A percentile compares a stretch with the other conserved stretches of the same genome.
Evolutionary conservation across 2,797 vertebrate species (phyloP).

Genomic region (Myotis daubentonii): DNA sequence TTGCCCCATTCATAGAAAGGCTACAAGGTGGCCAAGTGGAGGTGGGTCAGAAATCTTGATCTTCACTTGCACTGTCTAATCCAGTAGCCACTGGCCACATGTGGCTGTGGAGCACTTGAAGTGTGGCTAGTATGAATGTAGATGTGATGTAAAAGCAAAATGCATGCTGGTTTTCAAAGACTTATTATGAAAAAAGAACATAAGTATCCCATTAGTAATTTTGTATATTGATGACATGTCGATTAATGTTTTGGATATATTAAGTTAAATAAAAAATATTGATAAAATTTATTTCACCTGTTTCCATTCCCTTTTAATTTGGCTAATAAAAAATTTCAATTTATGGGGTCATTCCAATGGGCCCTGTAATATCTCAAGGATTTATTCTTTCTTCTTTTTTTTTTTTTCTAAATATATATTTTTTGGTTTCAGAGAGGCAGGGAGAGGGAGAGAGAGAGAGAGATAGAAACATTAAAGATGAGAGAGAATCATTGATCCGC

Average conservation of each 20-base stretch:
- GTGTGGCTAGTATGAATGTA: neutral
- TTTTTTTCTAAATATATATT: neutral
- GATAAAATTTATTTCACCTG: neutral
- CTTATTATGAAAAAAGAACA: neutral
- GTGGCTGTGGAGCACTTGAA: neutral
- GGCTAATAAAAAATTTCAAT: neutral
- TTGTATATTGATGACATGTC: neutral
- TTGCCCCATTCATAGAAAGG: neutral
- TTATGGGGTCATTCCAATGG: neutral
- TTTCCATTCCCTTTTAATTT: constrained; percentile 20
- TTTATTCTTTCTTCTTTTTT: neutral
- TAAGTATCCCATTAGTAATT: neutral
- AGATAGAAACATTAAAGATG: too few species aligned
- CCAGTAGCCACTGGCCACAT: neutral
- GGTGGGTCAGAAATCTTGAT: neutral
- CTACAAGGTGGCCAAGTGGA: neutral
- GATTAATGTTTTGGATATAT: constrained; percentile 3
- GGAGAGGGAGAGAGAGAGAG: too few species aligned
- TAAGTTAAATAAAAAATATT: neutral
- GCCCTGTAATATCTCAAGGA: neutral
- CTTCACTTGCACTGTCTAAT: neutral
- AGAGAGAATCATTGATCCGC: too few species aligned
- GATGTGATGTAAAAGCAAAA: neutral
- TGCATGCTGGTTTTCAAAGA: neutral
- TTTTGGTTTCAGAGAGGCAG: neutral